A percentile compares a stretch with the other conserved stretches of the same genome.
phyloP scores from a whole-genome alignment of 2,113 vertebrate species.

The Hippocampus zosterae region DNA sequence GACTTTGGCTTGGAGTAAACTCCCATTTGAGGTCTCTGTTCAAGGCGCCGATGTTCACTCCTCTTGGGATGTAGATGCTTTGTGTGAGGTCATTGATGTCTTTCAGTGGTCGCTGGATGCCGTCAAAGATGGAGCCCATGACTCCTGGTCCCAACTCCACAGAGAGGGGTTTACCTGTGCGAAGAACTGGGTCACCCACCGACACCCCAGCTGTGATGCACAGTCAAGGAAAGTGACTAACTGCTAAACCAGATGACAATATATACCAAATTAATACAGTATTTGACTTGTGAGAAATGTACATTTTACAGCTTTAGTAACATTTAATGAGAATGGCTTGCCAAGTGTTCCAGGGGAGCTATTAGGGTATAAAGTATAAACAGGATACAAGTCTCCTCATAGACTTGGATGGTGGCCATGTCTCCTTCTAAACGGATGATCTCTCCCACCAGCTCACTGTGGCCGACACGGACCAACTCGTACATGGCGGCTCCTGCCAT shows the following conservation, averaged over 20 bases:
- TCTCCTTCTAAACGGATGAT: constrained; percentile 96
- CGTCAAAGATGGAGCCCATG: constrained; percentile 98
- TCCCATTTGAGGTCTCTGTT: constrained; percentile 93
- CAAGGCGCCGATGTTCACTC: constrained; percentile 91
- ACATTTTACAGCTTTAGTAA: not conserved
- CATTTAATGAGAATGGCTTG: not conserved
- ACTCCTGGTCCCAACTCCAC: constrained; percentile 95
- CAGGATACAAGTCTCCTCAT: constrained; percentile 99
- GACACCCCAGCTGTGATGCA: constrained; percentile 84
- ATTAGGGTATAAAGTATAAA: not conserved
- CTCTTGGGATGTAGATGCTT: constrained; percentile 97
- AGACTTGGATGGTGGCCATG: constrained; percentile 97
- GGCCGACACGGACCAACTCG: constrained; percentile 93
- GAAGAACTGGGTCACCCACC: constrained; percentile 95
- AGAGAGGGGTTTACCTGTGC: constrained; percentile 95
- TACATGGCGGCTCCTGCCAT: constrained; percentile 99
- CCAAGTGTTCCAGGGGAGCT: not conserved
- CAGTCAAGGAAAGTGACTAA: constrained; percentile 69
- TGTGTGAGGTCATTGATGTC: constrained; percentile 90
- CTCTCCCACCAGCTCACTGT: constrained; percentile 94
- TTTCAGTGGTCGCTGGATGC: constrained; percentile 91
- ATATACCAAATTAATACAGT: not conserved
- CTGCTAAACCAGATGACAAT: not conserved
- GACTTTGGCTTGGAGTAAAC: constrained; percentile 81
- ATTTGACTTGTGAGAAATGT: not conserved